Evolutionary conservation across 2,797 vertebrate species (phyloP), one percentile per base, ranked within the genome.

Genomic region (Liasis olivaceus): DNA sequence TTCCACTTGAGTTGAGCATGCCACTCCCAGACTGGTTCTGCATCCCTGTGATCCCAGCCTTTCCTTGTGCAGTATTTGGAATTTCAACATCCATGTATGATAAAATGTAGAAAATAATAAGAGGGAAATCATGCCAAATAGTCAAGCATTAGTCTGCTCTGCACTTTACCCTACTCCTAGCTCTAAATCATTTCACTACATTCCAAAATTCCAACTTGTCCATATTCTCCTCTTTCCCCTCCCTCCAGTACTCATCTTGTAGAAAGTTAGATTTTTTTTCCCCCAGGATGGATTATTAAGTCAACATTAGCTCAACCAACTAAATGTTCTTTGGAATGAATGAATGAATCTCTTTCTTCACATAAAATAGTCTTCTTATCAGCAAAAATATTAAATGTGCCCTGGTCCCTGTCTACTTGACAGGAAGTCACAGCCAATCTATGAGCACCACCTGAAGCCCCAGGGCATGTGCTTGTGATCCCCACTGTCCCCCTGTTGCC

Each of bases 271-370:
- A 58, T 31, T 94, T 93, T 90, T 59, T 85, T 94, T 90, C n/a
- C n/a, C 89, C 90, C 93, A 92, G 93, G 77, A 88, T 86, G 93
- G 92, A 47, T 85, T 92, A 91, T 92, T 94, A 93, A 95, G 95
- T 63, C 91, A 87, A 15, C 0, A 36, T 64, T 0, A 0, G 90
- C 87, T 90, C 85, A 62, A 86, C n/a, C 47, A 91, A 64, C 89
- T 31, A 54, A 36, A 90, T 0, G 5, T 84, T 88, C 28, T 91
- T 2, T 47, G 11, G 26, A 22, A 47, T 47, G 36, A 15, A 36
- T 2, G n/a, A 15, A 31, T 31, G 66, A 60, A 84, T 63, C 77
- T 69, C 26, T 89, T 62, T 8, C 77, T 91, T 62, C 31, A 13
- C 15, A 72, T 36, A 89, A 60, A 85, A 54, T 12, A 36, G 54